Evolutionary conservation across 2,888 invertebrate species (phyloP).

Genomic region (Sturmia bella): DNA sequence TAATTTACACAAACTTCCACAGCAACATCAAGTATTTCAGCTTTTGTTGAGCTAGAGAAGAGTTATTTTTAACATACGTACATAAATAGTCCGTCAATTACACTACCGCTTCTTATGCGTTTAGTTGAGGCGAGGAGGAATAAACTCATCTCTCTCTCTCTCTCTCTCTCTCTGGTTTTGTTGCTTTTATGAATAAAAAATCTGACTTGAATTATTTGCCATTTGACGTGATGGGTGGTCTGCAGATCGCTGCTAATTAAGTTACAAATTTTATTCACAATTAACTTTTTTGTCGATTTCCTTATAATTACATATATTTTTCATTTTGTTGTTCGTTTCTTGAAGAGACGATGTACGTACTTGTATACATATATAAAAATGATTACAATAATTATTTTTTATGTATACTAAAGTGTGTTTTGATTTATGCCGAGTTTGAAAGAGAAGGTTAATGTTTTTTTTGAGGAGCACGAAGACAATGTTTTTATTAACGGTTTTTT

Average conservation of each 20-base stretch:
- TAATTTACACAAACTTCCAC: slow-evolving; percentile 57
- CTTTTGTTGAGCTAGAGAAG: slow-evolving; percentile 24
- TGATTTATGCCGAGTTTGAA: no score
- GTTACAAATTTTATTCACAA: slow-evolving; percentile 63
- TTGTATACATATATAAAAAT: no score
- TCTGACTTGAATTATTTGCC: slow-evolving; percentile 26
- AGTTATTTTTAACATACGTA: slow-evolving; percentile 6
- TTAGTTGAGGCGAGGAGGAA: background rate
- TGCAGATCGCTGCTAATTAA: slow-evolving; percentile 53
- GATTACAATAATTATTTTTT: no score
- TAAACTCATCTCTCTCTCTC: background rate
- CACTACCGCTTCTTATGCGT: background rate
- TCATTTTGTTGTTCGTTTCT: background rate
- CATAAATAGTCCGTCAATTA: slow-evolving; percentile 19
- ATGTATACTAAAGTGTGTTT: no score
- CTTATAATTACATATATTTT: background rate
- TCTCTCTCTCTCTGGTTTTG: no score
- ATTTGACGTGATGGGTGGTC: slow-evolving; percentile 58
- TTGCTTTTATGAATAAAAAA: background rate
- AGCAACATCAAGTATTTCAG: slow-evolving; percentile 17
- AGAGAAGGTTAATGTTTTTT: no score
- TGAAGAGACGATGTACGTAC: no score
- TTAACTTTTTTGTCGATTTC: background rate
- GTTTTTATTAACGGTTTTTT: no score
- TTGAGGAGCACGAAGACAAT: no score